Evolutionary conservation across 92 coral and sea anemone genomes (phyloP), one percentile per base, ranked within the genome.

Genomic region (Paragorgia papillata): DNA sequence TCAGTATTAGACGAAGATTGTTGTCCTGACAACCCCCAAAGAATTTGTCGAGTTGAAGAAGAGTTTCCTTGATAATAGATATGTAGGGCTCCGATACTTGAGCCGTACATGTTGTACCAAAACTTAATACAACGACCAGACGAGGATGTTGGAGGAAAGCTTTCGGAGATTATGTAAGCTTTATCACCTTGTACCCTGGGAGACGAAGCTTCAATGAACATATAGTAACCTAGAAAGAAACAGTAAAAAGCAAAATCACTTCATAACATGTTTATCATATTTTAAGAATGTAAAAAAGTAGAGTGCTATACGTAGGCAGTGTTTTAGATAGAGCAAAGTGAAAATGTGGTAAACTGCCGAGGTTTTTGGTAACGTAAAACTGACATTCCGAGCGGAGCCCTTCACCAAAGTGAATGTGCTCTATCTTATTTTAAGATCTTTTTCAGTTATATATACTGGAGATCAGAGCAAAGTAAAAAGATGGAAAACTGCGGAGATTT

Each of bases 51-150:
- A 50, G 88, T 84, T 9, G 79, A 85, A 66, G 85, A 89, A 60
- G 83, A 85, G 54, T 80, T 78, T 0, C 44, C n/a, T 31, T 83
- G 60, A 81, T 83, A 87, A 58, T 75, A 59, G 19, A 94, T 87
- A 39, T 88, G 88, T 19, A 94, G 79, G 0, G 88, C 49, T 25
- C 97, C 98, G 30, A 91, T 84, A 21, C 64, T 34, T 2, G 25
- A 7, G 7, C 98, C 98, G 43, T 75, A 86, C 98, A 94, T 94
- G 71, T 89, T 85, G 80, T 88, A 94, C 98, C 98, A 94, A 82
- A 94, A 94, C 66, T 94, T 94, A 46, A 94, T 71, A 51, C 98
- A 94, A 21, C 93, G 96, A 10, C 97, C 98, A 30, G 82, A 88
- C 1, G 91, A 53, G n/a, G 97, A 96, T 3, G 98, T 88, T 9